Evolutionary conservation across 2,113 vertebrate species (phyloP), one percentile per base, ranked within the genome.

Genomic region (Notarius quadriscutis): DNA sequence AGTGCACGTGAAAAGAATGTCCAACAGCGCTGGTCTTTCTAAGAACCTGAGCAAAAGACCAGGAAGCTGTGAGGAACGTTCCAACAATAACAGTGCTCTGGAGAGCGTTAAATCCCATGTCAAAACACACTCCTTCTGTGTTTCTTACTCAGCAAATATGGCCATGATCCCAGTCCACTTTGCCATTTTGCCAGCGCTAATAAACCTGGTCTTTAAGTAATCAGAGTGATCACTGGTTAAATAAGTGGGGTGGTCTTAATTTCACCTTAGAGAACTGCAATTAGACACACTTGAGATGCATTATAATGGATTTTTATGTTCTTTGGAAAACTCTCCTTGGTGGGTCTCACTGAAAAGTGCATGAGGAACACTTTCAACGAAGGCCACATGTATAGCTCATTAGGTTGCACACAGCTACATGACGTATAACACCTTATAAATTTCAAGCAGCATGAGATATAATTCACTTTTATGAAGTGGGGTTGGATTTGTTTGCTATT

Each of bases 81-180:
- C 62, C 67, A 83, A 63, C 58, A 55, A 51, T 63, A 62, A 62
- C 79, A 41, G 22, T 4, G 27, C 71, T 30, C 41, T 17, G 30
- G 81, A 86, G 34, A 78, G 53, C 12, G 30, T 22, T 20, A 9
- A 62, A 50, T 41, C 25, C 50, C 60, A 77, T 20, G 63, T 63
- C 58, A 51, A 84, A 84, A 58, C 51, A 83, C 82, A 74, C 51
- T 34, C 14, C 51, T 84, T 22, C 51, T 84, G 67, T 27, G 20
- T 65, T 67, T 83, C 67, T 72, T 72, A 84, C 83, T 72, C 67
- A 74, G 67, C 53, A 84, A 72, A 72, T 74, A 58, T 53, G 62
- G 22, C 81, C 81, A 83, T 1, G 17, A 67, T 67, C 41, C 62
- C 25, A 67, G 62, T 51, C 48, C 81, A 83, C 22, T 50, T 48